A percentile compares a stretch with the other conserved stretches of the same genome.
Evolutionary conservation across 2,888 invertebrate species (phyloP).

Genomic region (Yponomeuta sedellus): DNA sequence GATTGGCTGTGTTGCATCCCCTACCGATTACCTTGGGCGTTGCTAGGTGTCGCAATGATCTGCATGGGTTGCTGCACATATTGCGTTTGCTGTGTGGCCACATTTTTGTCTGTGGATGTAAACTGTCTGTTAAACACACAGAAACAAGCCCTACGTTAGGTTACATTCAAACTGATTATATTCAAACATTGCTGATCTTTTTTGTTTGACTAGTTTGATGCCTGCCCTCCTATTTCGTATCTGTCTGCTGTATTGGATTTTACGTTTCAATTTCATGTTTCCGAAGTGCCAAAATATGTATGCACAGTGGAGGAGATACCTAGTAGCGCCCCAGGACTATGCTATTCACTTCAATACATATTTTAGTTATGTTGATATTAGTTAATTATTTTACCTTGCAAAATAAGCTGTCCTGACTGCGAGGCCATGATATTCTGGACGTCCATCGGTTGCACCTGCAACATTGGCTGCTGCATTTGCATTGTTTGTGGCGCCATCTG

Average conservation of each 20-base stretch:
- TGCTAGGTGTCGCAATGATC: slow-evolving; percentile 58
- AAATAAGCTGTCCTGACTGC: slow-evolving; percentile 62
- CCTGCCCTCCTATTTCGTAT: no score
- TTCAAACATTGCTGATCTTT: no score
- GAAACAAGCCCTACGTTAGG: not conserved
- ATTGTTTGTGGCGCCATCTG: slow-evolving; percentile 9
- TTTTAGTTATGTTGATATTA: no score
- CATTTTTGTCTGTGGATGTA: slow-evolving; percentile 46
- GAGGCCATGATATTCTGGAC: slow-evolving; percentile 64
- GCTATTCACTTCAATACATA: no score
- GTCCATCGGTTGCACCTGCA: slow-evolving; percentile 70
- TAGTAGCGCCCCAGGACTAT: no score
- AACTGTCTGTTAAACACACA: not conserved
- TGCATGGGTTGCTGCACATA: slow-evolving; percentile 68
- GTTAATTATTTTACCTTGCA: slow-evolving; percentile 48
- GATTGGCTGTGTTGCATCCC: not conserved
- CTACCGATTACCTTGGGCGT: slow-evolving; percentile 51
- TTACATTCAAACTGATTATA: no score
- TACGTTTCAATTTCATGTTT: no score
- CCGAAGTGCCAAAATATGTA: no score
- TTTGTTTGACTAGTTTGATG: no score
- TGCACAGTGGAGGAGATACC: no score
- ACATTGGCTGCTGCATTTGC: slow-evolving; percentile 37
- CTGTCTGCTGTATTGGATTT: no score
- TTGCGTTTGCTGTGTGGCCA: slow-evolving; percentile 50